Percentiles rank a stretch among this genome's conserved stretches.
These are phyloP conservation scores for Eupeodes corollae DNA, from an alignment of 1,140 invertebrate species.

Conservation along the genomic window DNA sequence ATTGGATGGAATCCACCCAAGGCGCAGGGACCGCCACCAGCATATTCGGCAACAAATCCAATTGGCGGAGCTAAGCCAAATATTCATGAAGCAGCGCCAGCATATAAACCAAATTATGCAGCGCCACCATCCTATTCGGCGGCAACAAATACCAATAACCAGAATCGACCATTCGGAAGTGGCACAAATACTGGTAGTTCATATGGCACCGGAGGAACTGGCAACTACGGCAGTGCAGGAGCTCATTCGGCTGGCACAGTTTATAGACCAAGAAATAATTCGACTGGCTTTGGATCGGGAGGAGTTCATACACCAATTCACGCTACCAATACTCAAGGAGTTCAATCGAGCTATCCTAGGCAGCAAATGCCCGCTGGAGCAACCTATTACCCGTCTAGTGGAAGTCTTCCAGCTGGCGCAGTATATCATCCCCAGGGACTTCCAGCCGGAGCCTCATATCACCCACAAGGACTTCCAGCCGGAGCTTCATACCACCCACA, in stretches of 20 bases:
- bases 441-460: slow-evolving; percentile 24
- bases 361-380: slow-evolving; percentile 8
- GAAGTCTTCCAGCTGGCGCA: slow-evolving; percentile 2
- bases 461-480: slow-evolving; percentile 12
- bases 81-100: slow-evolving; percentile 24
- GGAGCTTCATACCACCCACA: slow-evolving; percentile 18
- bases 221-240: background rate
- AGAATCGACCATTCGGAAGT: background rate
- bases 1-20: slow-evolving; percentile 33
- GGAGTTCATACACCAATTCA: slow-evolving; percentile 18
- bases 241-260: background rate
- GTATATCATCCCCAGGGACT: slow-evolving; percentile 7
- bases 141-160: slow-evolving; percentile 8
- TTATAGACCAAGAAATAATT: slow-evolving; percentile 21
- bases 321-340: slow-evolving; percentile 20
- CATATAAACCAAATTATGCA: slow-evolving; percentile 25
- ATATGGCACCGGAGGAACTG: too few species aligned
- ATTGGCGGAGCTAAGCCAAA: slow-evolving; percentile 26
- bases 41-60: slow-evolving; percentile 23
- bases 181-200: slow-evolving; percentile 10
- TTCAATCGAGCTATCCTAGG: slow-evolving; percentile 28
- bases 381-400: slow-evolving; percentile 8
- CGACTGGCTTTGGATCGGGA: slow-evolving; percentile 17
- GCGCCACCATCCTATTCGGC: slow-evolving; percentile 19
- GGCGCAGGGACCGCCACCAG: slow-evolving; percentile 24